These are phyloP conservation scores for Drosophila austrosaltans DNA, from an alignment of 2,888 invertebrate species.

Conservation along the genomic window DNA sequence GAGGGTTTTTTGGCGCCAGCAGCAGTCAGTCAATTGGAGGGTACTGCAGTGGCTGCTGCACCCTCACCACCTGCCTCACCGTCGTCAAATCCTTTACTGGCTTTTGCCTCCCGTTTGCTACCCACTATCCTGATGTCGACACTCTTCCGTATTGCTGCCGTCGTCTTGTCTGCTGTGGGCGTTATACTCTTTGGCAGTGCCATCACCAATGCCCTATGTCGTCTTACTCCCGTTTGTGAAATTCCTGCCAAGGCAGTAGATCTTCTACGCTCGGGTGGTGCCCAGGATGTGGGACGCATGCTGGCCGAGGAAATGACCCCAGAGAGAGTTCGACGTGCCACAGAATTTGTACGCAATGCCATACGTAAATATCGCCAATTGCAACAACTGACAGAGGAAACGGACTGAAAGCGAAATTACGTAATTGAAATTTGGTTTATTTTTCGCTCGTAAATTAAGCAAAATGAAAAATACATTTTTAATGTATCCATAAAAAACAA, in stretches of 20 bases:
- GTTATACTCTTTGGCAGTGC: slow-evolving; percentile 85
- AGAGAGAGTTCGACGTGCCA: slow-evolving; percentile 85
- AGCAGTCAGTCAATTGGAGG: slow-evolving; percentile 32
- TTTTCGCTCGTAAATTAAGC: slow-evolving; percentile 35
- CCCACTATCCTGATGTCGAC: slow-evolving; percentile 78
- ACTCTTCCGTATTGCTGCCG: slow-evolving; percentile 83
- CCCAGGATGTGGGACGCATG: slow-evolving; percentile 80
- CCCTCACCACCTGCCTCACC: slow-evolving; percentile 32
- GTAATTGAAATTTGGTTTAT: slow-evolving; percentile 36
- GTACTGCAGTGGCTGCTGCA: slow-evolving; percentile 36
- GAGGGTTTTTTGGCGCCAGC: slow-evolving; percentile 83
- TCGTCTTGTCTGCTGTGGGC: slow-evolving; percentile 83
- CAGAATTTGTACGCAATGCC: slow-evolving; percentile 85
- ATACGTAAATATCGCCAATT: slow-evolving; percentile 85
- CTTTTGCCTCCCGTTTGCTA: slow-evolving; percentile 68
- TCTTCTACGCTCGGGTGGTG: slow-evolving; percentile 72
- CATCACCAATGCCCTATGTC: slow-evolving; percentile 85
- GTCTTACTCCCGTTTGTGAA: slow-evolving; percentile 85
- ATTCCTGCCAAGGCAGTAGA: slow-evolving; percentile 82
- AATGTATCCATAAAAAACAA: slow-evolving; percentile 33
- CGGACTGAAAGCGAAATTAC: slow-evolving; percentile 7
- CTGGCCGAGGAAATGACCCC: slow-evolving; percentile 84
- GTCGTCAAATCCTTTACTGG: slow-evolving; percentile 53
- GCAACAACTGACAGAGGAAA: slow-evolving; percentile 65
- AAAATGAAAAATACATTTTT: slow-evolving; percentile 49